These are phyloP conservation scores for Rotaria sp. DNA, from an alignment of 2,888 invertebrate genomes.

Conservation along the genomic window DNA sequence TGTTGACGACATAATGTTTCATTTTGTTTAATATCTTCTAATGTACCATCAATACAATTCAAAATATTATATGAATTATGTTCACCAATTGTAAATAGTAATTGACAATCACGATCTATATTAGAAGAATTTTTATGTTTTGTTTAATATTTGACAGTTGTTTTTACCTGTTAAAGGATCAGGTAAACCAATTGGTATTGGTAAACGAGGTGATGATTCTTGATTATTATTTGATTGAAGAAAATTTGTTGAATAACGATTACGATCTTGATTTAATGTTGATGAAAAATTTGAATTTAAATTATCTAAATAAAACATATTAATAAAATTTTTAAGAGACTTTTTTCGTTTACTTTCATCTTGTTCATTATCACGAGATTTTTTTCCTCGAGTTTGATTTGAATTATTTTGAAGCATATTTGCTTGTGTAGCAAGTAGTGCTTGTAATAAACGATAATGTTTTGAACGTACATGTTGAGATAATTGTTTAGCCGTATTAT, in stretches of 20 bases:
- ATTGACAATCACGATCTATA: conserved; percentile 20
- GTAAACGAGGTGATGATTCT: not conserved
- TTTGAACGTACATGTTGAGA: conserved; percentile 10
- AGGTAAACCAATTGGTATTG: not conserved
- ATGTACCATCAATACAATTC: conserved; percentile 14
- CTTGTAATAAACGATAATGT: conserved; percentile 21
- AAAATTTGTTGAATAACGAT: not conserved
- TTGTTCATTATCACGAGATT: conserved; percentile 8
- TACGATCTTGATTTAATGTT: not conserved
- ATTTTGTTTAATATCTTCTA: conserved; percentile 10
- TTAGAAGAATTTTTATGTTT: too few species aligned
- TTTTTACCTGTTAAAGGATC: not conserved
- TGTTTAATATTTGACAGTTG: too few species aligned
- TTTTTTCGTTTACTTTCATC: not conserved
- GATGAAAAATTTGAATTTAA: not conserved
- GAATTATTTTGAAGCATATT: not conserved
- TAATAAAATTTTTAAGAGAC: too few species aligned
- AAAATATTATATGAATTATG: not conserved
- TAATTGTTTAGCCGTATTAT: conserved; percentile 20
- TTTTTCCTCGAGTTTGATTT: not conserved
- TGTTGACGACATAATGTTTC: not conserved
- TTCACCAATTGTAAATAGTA: not conserved
- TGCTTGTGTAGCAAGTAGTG: conserved; percentile 7
- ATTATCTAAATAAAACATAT: not conserved
- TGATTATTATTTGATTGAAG: not conserved